These are phyloP conservation scores for Diachasmimorpha longicaudata DNA, from an alignment of 1,140 invertebrate genomes.

Conservation along the genomic window DNA sequence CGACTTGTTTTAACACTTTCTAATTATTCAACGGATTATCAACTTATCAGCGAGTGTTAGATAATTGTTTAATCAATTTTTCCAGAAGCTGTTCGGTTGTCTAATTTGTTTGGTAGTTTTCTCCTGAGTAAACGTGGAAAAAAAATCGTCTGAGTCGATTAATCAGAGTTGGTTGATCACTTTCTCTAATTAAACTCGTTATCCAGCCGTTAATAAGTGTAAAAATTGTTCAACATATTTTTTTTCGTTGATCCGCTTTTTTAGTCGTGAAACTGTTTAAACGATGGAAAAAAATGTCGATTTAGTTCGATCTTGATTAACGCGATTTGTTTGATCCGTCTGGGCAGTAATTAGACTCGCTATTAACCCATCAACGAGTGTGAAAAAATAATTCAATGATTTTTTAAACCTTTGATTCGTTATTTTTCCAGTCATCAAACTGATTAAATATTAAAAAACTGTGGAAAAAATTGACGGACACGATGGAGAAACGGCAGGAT, in stretches of 20 bases:
- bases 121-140: neutral
- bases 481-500: constrained; percentile 57
- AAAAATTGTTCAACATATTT: neutral
- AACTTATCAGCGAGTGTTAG: neutral
- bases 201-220: neutral
- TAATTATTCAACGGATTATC: neutral
- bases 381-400: no score
- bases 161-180: neutral
- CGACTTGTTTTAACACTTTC: neutral
- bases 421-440: neutral
- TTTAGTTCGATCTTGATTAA: no score
- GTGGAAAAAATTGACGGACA: constrained; percentile 17
- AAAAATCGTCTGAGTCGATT: neutral
- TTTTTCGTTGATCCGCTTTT: neutral
- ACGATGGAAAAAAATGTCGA: no score
- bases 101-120: neutral
- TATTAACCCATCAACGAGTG: no score
- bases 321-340: no score
- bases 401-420: neutral
- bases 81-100: neutral
- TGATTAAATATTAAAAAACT: neutral
- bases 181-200: neutral
- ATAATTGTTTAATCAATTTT: neutral
- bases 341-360: no score
- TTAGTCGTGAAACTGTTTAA: no score